These are phyloP conservation scores for Stegodyphus dumicola DNA, from an alignment of 1,140 invertebrate species.

Conservation along the genomic window DNA sequence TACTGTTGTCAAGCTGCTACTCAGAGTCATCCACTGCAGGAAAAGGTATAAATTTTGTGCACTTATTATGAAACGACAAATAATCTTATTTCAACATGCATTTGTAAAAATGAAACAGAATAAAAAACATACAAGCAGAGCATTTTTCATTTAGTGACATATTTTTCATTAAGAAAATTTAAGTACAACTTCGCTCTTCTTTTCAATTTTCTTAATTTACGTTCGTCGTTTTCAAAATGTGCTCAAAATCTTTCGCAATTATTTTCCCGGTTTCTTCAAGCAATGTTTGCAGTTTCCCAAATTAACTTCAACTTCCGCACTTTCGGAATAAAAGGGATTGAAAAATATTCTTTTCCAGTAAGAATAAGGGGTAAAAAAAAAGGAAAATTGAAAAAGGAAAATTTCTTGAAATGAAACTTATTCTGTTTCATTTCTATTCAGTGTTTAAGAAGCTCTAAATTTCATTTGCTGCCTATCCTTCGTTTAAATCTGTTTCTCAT, in stretches of 20 bases:
- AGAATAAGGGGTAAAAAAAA: background rate
- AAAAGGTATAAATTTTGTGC: no score
- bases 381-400: no score
- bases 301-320: conserved; percentile 14
- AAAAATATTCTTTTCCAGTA: background rate
- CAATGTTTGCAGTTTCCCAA: background rate
- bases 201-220: no score
- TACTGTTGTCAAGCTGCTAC: no score
- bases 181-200: no score
- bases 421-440: conserved; percentile 13
- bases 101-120: no score
- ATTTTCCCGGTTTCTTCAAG: background rate
- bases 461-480: conserved; percentile 27
- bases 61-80: no score
- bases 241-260: conserved; percentile 5
- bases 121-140: no score
- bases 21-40: no score
- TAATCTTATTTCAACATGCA: no score
- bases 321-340: background rate
- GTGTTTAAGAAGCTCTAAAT: conserved; percentile 14
- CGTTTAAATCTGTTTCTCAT: conserved; percentile 11
- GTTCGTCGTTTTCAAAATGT: background rate
- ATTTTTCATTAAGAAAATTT: no score
- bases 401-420: background rate
- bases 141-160: no score